Evolutionary conservation across 53 echinoderm and acorn worm genomes (phyloP).

Genomic region (Zoroaster sp.): DNA sequence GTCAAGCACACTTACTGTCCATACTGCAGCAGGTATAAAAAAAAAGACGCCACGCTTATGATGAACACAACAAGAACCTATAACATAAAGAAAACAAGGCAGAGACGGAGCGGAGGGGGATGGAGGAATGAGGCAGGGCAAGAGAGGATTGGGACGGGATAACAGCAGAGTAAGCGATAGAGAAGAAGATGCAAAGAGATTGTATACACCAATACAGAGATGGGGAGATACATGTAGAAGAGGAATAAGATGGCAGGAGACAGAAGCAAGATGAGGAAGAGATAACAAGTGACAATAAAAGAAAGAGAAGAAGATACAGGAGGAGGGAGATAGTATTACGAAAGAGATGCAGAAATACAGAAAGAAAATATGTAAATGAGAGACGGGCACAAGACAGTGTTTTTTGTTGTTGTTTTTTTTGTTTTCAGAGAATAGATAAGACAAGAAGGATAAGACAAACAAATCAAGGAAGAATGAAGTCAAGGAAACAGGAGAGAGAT

Average conservation of each 20-base stretch:
- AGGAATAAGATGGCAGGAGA: too few relatives aligned
- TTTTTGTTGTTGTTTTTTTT: background rate
- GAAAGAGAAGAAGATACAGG: background rate
- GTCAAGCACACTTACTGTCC: slow-evolving; percentile 68
- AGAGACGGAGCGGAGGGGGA: background rate
- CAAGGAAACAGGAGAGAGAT: background rate
- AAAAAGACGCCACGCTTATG: slow-evolving; percentile 81
- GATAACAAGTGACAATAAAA: background rate
- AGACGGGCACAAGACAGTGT: too few relatives aligned
- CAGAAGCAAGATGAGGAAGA: background rate
- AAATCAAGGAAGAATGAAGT: background rate
- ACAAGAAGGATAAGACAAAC: background rate
- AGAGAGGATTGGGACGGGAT: background rate
- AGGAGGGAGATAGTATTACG: too few relatives aligned
- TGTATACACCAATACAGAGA: background rate
- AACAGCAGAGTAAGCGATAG: background rate
- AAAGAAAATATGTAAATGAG: background rate
- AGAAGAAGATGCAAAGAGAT: background rate
- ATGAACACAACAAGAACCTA: slow-evolving; percentile 79
- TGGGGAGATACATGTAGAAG: too few relatives aligned
- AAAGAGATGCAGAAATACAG: background rate
- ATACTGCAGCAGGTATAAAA: slow-evolving; percentile 75
- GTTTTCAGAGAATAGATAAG: background rate
- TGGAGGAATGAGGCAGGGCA: background rate
- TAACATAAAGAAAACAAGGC: background rate